phyloP scores from a whole-genome alignment of 1,140 invertebrate genomes.

The Arion vulgaris region DNA sequence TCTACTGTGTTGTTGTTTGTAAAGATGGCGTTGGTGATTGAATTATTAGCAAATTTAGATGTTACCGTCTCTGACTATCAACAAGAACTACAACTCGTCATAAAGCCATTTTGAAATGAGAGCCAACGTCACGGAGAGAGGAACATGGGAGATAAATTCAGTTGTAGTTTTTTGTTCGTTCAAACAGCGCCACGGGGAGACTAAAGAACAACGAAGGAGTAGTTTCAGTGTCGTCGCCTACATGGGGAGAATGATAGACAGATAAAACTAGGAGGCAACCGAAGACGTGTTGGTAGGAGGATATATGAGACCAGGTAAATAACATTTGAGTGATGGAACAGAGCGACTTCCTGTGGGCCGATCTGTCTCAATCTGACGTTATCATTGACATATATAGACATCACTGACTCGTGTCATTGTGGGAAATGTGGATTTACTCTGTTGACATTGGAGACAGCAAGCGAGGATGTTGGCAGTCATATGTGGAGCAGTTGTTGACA shows the following conservation, averaged over 20 bases:
- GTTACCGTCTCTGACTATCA: too few species aligned
- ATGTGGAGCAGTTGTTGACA: too few species aligned
- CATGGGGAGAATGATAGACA: background rate
- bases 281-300: background rate
- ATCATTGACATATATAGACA: conserved; percentile 4
- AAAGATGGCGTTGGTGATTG: too few species aligned
- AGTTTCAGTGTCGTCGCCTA: background rate
- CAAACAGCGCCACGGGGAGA: background rate
- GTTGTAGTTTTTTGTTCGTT: background rate
- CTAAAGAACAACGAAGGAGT: background rate
- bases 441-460: background rate
- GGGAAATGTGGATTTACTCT: background rate
- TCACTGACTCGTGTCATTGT: background rate
- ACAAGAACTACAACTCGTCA: too few species aligned
- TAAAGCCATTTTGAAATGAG: too few species aligned
- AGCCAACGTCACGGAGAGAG: conserved; percentile 2
- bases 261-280: background rate
- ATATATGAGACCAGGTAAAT: conserved; percentile 15
- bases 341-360: background rate
- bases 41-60: too few species aligned
- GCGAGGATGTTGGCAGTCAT: too few species aligned
- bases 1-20: too few species aligned
- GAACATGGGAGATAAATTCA: background rate
- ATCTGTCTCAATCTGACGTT: background rate
- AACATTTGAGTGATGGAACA: conserved; percentile 14